These are phyloP conservation scores for Leptarthrus brevirostris DNA, from an alignment of 2,888 invertebrate genomes.

Conservation along the genomic window DNA sequence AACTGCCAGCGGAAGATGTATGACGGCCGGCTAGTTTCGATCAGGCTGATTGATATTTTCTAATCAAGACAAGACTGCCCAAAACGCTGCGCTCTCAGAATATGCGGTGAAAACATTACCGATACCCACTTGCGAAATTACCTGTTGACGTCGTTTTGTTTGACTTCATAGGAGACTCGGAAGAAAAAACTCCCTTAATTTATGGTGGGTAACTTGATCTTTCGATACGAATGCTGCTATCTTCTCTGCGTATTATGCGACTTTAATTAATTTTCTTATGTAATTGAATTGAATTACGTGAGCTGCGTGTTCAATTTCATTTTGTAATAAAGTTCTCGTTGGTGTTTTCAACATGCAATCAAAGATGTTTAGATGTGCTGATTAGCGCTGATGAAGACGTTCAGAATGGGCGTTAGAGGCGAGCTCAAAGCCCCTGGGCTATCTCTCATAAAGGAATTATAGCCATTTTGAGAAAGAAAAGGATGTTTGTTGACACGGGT, in stretches of 20 bases:
- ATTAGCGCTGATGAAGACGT: constrained; percentile 2
- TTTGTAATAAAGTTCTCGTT: constrained; percentile 30
- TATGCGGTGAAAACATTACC: constrained; percentile 14
- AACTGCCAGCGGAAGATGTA: constrained; percentile 8
- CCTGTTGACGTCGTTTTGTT: constrained; percentile 6
- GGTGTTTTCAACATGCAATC: constrained; percentile 2
- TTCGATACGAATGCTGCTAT: constrained; percentile 28
- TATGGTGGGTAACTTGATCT: constrained; percentile 41
- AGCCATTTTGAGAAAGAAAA: no score
- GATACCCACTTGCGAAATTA: constrained; percentile 18
- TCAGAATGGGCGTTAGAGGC: no score
- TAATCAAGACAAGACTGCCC: constrained; percentile 26
- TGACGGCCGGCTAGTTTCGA: constrained; percentile 12
- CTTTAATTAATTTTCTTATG: constrained; percentile 47
- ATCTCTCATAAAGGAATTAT: no score
- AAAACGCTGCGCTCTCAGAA: constrained; percentile 2
- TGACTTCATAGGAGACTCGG: constrained; percentile 18
- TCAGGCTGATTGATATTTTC: constrained; percentile 30
- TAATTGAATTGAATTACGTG: constrained; percentile 47
- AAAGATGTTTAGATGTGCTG: not conserved
- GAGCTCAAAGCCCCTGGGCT: no score
- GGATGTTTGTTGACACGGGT: no score
- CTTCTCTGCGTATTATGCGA: constrained; percentile 32
- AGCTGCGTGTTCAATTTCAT: constrained; percentile 38
- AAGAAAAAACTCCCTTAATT: constrained; percentile 26